phyloP scores from a whole-genome alignment of 2,797 vertebrate species.

The Enteromius afrohamiltoni region DNA sequence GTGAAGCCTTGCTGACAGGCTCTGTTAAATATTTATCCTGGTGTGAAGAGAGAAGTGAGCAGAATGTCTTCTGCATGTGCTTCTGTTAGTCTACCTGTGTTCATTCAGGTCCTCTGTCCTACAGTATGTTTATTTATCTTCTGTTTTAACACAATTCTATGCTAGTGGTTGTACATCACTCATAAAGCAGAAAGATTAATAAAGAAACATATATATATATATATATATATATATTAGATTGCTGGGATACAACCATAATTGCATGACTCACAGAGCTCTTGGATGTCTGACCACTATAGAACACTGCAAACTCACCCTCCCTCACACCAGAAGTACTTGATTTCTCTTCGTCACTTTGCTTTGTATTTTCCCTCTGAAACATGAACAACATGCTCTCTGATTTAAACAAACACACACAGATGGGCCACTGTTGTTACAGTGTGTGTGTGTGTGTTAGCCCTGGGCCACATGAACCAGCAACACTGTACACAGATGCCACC shows the following conservation, averaged over 20 bases:
- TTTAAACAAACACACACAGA: conserved; percentile 59
- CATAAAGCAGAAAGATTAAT: background rate
- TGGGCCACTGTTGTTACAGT: conserved; percentile 69
- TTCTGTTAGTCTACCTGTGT: conserved; percentile 66
- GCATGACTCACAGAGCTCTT: background rate
- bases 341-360: background rate
- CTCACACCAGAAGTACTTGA: conserved; percentile 4
- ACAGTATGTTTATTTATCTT: conserved; percentile 1
- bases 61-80: conserved; percentile 74
- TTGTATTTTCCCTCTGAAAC: conserved; percentile 21
- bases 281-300: background rate
- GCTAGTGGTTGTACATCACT: conserved; percentile 38
- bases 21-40: conserved; percentile 80
- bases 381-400: conserved; percentile 51
- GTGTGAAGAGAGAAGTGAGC: conserved; percentile 68
- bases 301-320: background rate
- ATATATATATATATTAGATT: too few relatives aligned
- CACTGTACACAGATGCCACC: conserved; percentile 76
- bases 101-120: conserved; percentile 61
- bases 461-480: conserved; percentile 58
- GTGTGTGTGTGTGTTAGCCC: conserved; percentile 32
- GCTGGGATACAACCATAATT: background rate
- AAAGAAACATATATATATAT: background rate
- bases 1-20: conserved; percentile 69
- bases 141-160: conserved; percentile 46